Percentiles rank a stretch among this genome's conserved stretches.
Conservation (phyloP, 2,113 vertebrate species). For the Synchiropus splendidus region DNA sequence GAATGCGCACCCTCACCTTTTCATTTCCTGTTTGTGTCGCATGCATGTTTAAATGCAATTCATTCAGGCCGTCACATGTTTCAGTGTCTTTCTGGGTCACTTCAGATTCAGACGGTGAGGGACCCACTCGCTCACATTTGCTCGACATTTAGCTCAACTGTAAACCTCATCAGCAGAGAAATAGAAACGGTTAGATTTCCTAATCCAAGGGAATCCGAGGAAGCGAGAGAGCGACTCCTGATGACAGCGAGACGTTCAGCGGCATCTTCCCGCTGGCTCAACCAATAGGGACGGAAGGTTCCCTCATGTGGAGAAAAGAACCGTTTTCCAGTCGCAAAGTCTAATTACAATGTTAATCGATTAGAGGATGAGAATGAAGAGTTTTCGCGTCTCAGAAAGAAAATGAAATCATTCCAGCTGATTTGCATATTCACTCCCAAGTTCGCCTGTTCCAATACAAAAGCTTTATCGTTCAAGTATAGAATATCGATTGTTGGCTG, state of each 20-base stretch:
- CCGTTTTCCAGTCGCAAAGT: conserved; percentile 40
- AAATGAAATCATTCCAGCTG: conserved; percentile 30
- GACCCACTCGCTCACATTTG: conserved; percentile 50
- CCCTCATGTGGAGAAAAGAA: conserved; percentile 35
- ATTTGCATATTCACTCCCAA: conserved; percentile 31
- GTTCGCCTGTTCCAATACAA: conserved; percentile 2
- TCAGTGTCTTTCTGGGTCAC: conserved; percentile 28
- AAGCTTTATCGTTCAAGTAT: conserved; percentile 12
- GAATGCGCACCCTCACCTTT: no score
- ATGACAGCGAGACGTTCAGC: conserved; percentile 38
- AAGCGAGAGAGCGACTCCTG: conserved; percentile 43
- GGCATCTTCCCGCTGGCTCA: conserved; percentile 31
- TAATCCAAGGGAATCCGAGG: conserved; percentile 59
- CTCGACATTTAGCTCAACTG: conserved; percentile 48
- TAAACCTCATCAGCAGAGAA: conserved; percentile 43
- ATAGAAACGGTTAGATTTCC: conserved; percentile 33
- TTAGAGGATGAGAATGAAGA: conserved; percentile 49
- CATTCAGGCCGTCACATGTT: conserved; percentile 17
- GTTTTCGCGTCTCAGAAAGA: conserved; percentile 30
- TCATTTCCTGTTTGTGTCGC: no score
- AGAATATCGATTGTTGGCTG: conserved; percentile 35
- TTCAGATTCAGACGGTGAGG: conserved; percentile 28
- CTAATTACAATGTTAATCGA: conserved; percentile 63
- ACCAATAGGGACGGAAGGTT: conserved; percentile 31
- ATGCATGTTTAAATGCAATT: no score